Conservation (phyloP, 2,797 vertebrate species). For the Steatocranus sp. region DNA sequence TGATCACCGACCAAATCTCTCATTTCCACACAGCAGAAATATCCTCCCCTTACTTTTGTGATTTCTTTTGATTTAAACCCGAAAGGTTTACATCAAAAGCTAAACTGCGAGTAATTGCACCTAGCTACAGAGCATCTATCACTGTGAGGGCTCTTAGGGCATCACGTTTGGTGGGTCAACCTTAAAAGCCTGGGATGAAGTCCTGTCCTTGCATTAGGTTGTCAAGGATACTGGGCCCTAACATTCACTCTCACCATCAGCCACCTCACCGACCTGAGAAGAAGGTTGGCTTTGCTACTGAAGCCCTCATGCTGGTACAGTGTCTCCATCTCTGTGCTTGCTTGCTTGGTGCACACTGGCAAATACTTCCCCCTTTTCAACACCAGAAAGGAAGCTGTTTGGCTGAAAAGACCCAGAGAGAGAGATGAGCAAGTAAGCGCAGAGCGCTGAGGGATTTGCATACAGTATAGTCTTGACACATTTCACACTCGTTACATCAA, state of each 20-base stretch:
- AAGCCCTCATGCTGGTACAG: neutral
- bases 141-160: neutral
- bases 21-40: neutral
- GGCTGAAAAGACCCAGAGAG: neutral
- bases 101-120: neutral
- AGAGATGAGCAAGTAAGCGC: neutral
- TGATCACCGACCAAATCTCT: no score
- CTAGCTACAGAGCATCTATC: conserved; percentile 3
- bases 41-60: neutral
- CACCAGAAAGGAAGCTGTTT: neutral
- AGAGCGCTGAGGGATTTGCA: neutral
- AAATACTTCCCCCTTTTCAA: neutral
- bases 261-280: neutral
- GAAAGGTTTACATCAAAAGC: neutral
- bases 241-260: conserved; percentile 21
- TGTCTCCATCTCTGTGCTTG: neutral
- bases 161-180: neutral
- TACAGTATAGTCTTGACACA: neutral
- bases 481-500: neutral
- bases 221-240: neutral
- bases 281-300: conserved; percentile 2
- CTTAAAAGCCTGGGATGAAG: neutral
- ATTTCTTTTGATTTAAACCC: neutral
- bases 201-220: neutral
- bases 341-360: neutral